phyloP scores from a whole-genome alignment of 2,113 vertebrate species.

The Phoxinus phoxinus region DNA sequence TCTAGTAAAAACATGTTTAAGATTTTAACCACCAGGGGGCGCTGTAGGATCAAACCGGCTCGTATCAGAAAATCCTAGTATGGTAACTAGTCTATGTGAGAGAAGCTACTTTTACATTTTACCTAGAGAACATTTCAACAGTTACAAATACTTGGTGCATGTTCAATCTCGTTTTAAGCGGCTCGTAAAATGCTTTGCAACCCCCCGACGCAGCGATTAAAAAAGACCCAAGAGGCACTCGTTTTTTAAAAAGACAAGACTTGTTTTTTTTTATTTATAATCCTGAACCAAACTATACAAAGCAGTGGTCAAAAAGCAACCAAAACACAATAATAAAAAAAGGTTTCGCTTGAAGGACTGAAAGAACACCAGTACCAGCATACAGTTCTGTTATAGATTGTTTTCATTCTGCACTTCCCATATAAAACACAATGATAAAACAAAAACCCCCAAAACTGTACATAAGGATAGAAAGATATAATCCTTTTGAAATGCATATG shows the following conservation, averaged over 20 bases:
- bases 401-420: constrained; percentile 73
- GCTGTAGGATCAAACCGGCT: no score
- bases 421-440: constrained; percentile 67
- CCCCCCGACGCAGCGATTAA: not conserved
- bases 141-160: not conserved
- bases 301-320: constrained; percentile 83
- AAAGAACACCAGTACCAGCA: constrained; percentile 56
- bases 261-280: constrained; percentile 79
- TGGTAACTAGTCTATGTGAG: not conserved
- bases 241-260: constrained; percentile 79
- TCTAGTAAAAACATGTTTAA: no score
- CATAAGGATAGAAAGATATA: constrained; percentile 75
- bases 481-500: constrained; percentile 81
- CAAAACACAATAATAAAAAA: constrained; percentile 71
- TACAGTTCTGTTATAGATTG: constrained; percentile 71
- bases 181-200: not conserved
- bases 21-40: not conserved
- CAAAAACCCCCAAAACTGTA: constrained; percentile 58
- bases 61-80: no score
- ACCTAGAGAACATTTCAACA: not conserved
- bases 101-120: not conserved
- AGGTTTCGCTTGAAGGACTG: constrained; percentile 56
- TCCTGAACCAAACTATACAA: constrained; percentile 87
- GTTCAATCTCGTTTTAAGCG: not conserved
- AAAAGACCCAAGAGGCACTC: constrained; percentile 19